Evolutionary conservation across 2,113 vertebrate species (phyloP).

Genomic region (Hymenochirus boettgeri): DNA sequence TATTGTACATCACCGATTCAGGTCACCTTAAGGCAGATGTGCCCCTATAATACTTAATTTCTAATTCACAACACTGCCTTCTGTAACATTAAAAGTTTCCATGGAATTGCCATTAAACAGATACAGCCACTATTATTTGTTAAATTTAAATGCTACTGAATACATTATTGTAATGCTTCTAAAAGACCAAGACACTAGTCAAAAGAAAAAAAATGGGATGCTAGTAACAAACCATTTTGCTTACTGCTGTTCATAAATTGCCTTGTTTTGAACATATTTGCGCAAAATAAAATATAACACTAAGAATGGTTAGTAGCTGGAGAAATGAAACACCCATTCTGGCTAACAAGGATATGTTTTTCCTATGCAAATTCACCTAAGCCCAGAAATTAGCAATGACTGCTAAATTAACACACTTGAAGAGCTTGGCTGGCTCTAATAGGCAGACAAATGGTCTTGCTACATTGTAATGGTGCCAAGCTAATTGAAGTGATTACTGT

Average conservation of each 20-base stretch:
- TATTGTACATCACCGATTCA: no score
- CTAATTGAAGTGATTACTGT: conserved; percentile 84
- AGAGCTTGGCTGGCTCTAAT: conserved; percentile 80
- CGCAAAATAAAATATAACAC: conserved; percentile 47
- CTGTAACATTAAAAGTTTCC: no score
- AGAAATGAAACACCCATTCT: conserved; percentile 63
- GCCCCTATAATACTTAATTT: no score
- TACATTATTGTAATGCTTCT: background rate
- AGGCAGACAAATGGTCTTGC: conserved; percentile 80
- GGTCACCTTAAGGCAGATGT: no score
- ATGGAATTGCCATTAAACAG: no score
- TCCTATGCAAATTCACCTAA: conserved; percentile 74
- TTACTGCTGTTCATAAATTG: conserved; percentile 46
- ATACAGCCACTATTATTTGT: background rate
- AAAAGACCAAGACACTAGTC: background rate
- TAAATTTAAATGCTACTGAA: background rate
- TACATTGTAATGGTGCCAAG: conserved; percentile 83
- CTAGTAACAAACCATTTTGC: conserved; percentile 11
- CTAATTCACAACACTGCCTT: no score
- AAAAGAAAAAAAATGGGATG: background rate
- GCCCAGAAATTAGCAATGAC: conserved; percentile 77
- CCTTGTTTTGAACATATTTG: conserved; percentile 55
- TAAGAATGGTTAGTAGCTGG: conserved; percentile 57
- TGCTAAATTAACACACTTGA: conserved; percentile 81
- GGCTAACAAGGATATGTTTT: conserved; percentile 66